These are phyloP conservation scores for Pachycephus smyrnensis DNA, from an alignment of 2,888 invertebrate genomes.

Conservation along the genomic window DNA sequence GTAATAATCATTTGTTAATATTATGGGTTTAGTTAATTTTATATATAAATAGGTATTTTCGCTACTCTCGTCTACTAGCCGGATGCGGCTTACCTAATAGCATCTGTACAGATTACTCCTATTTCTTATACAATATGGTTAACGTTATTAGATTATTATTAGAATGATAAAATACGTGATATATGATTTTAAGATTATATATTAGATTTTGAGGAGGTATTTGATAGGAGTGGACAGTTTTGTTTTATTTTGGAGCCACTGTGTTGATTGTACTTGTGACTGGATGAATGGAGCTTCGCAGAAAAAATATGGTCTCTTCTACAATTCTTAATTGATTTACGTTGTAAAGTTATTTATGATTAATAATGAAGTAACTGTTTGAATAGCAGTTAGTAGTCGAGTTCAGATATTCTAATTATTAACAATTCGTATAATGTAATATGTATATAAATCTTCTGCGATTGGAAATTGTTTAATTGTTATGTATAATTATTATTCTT, in stretches of 20 bases:
- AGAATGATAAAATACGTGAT: background rate
- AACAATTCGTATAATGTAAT: too few relatives aligned
- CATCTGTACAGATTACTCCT: background rate
- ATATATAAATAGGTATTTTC: conserved; percentile 12
- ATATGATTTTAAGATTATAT: background rate
- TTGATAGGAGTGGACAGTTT: background rate
- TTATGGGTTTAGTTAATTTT: conserved; percentile 36
- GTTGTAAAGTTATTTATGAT: background rate
- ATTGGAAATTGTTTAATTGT: background rate
- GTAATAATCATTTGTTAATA: conserved; percentile 70
- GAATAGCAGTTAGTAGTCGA: background rate
- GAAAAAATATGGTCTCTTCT: background rate
- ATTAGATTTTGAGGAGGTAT: background rate
- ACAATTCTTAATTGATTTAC: background rate
- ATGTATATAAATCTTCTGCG: background rate
- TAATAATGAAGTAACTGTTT: background rate
- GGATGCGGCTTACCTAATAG: background rate
- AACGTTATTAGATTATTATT: conserved; percentile 7
- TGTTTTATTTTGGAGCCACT: background rate
- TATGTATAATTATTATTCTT: conserved; percentile 12
- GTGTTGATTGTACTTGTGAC: background rate
- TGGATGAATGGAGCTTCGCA: background rate
- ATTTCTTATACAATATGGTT: conserved; percentile 5
- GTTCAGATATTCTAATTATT: background rate
- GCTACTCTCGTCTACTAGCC: background rate